Percentiles rank a stretch among this genome's conserved stretches.
These are phyloP conservation scores for Oligia latruncula DNA, from an alignment of 2,888 invertebrate genomes.

Conservation along the genomic window DNA sequence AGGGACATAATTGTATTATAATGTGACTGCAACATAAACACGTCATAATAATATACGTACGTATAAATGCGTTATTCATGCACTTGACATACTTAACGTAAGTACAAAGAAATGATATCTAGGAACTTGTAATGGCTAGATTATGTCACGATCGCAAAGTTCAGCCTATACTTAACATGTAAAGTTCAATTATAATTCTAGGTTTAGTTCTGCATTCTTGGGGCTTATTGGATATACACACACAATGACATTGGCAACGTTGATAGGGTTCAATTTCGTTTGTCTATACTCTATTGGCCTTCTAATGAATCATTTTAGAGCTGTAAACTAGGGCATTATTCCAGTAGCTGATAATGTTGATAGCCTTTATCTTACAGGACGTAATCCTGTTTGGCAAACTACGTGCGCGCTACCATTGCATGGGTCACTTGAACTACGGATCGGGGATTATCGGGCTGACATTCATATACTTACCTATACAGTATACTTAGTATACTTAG, in stretches of 20 bases:
- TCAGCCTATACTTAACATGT: constrained; percentile 41
- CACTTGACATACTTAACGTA: constrained; percentile 71
- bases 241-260: background rate
- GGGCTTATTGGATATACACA: constrained; percentile 26
- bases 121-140: constrained; percentile 63
- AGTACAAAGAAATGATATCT: constrained; percentile 66
- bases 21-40: constrained; percentile 34
- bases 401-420: constrained; percentile 9
- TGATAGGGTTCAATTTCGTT: constrained; percentile 29
- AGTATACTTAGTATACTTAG: background rate
- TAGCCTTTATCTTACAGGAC: constrained; percentile 31
- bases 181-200: constrained; percentile 65
- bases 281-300: background rate
- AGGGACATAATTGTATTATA: constrained; percentile 29
- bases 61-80: constrained; percentile 61
- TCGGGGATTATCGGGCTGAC: constrained; percentile 14
- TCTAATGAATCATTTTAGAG: constrained; percentile 27
- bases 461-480: background rate
- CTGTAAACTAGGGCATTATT: constrained; percentile 35
- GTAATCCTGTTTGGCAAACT: constrained; percentile 39
- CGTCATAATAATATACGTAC: constrained; percentile 43
- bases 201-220: constrained; percentile 39
- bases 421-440: constrained; percentile 4
- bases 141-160: constrained; percentile 64
- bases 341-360: constrained; percentile 27